phyloP scores from a whole-genome alignment of 1,140 invertebrate genomes.

The Fopius arisanus region DNA sequence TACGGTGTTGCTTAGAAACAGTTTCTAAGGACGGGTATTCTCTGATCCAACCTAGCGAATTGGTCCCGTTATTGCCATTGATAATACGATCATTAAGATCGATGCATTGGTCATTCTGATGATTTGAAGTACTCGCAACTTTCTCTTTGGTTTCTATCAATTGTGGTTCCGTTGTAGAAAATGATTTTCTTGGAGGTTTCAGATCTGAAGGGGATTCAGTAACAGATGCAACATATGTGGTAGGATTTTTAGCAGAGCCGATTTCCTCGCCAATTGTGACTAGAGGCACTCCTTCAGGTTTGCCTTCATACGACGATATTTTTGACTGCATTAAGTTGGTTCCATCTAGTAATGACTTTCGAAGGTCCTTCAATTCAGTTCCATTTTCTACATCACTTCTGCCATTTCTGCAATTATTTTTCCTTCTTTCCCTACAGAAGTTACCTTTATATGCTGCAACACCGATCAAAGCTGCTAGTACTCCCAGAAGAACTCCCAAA shows the following conservation, averaged over 20 bases:
- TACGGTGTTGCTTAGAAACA: slow-evolving; percentile 11
- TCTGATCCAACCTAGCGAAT: slow-evolving; percentile 33
- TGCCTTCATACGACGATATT: slow-evolving; percentile 52
- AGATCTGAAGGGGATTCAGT: slow-evolving; percentile 41
- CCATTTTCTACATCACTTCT: slow-evolving; percentile 52
- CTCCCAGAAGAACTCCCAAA: slow-evolving; percentile 46
- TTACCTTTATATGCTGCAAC: slow-evolving; percentile 60
- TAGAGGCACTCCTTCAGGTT: slow-evolving; percentile 52
- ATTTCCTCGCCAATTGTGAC: slow-evolving; percentile 37
- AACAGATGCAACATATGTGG: slow-evolving; percentile 14
- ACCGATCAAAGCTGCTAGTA: slow-evolving; percentile 52
- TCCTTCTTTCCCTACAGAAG: slow-evolving; percentile 51
- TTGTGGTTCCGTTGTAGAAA: slow-evolving; percentile 40
- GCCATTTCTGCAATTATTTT: slow-evolving; percentile 35
- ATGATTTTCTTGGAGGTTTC: slow-evolving; percentile 54
- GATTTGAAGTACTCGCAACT: background rate
- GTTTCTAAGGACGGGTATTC: slow-evolving; percentile 36
- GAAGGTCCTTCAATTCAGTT: slow-evolving; percentile 59
- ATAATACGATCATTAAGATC: background rate
- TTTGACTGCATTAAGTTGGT: slow-evolving; percentile 46
- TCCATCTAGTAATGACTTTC: slow-evolving; percentile 52
- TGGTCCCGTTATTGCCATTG: slow-evolving; percentile 25
- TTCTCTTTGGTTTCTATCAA: slow-evolving; percentile 39
- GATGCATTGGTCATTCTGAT: slow-evolving; percentile 6
- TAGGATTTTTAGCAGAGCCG: slow-evolving; percentile 14